These are phyloP conservation scores for Brachypalpus laphriformis DNA, from an alignment of 2,888 invertebrate species.

Conservation along the genomic window DNA sequence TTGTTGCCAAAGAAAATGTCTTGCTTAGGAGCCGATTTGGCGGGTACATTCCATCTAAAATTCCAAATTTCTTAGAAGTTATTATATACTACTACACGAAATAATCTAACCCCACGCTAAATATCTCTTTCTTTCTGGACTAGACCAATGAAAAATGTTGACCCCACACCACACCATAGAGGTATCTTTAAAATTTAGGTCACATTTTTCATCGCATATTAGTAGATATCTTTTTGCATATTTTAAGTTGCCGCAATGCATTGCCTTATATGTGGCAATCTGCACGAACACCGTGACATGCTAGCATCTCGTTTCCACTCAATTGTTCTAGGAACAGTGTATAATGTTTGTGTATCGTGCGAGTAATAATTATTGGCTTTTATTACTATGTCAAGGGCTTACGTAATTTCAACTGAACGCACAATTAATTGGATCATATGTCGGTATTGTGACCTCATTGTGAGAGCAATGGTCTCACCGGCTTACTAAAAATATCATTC, in stretches of 20 bases:
- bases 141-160: not conserved
- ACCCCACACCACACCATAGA: not conserved
- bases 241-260: constrained; percentile 5
- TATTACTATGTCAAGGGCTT: constrained; percentile 68
- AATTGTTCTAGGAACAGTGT: constrained; percentile 49
- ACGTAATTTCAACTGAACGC: constrained; percentile 65
- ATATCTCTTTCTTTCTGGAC: not conserved
- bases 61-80: too few relatives aligned
- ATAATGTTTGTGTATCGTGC: constrained; percentile 17
- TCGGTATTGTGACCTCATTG: constrained; percentile 62
- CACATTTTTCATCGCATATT: not conserved
- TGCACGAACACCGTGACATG: constrained; percentile 39
- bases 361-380: constrained; percentile 46
- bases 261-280: not conserved
- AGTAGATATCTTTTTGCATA: not conserved
- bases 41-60: too few relatives aligned
- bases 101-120: too few relatives aligned
- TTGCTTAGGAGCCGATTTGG: too few relatives aligned
- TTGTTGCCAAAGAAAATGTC: too few relatives aligned
- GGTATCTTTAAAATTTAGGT: constrained; percentile 5
- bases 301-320: constrained; percentile 31
- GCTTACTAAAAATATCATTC: constrained; percentile 28
- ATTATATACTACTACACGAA: too few relatives aligned
- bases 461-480: constrained; percentile 49
- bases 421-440: constrained; percentile 64